Percentiles rank a stretch among this genome's conserved stretches.
These are phyloP conservation scores for Hipparchia semele DNA, from an alignment of 2,888 invertebrate species.

Conservation along the genomic window DNA sequence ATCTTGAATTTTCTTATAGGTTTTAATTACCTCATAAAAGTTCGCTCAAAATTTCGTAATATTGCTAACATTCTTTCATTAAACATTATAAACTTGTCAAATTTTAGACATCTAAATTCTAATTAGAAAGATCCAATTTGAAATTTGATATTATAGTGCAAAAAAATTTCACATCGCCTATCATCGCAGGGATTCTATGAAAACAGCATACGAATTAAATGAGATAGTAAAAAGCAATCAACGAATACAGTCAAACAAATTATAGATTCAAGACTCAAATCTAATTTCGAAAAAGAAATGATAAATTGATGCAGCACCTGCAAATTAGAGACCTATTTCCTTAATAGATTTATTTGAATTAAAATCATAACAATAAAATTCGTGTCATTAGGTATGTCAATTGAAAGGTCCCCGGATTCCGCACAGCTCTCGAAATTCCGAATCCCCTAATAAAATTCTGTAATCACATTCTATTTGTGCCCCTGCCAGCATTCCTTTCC, in stretches of 20 bases:
- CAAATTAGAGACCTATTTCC: background rate
- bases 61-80: background rate
- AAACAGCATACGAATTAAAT: too few species aligned
- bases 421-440: constrained; percentile 51
- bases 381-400: constrained; percentile 42
- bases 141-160: too few species aligned
- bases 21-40: too few species aligned
- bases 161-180: too few species aligned
- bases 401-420: constrained; percentile 54
- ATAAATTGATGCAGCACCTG: background rate
- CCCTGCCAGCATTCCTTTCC: constrained; percentile 42
- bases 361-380: constrained; percentile 18
- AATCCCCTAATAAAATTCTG: constrained; percentile 50
- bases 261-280: too few species aligned
- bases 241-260: background rate
- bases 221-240: too few species aligned
- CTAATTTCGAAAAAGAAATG: background rate
- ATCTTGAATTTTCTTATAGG: background rate
- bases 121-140: too few species aligned
- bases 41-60: too few species aligned
- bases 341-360: constrained; percentile 11
- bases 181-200: too few species aligned
- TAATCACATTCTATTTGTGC: constrained; percentile 42
- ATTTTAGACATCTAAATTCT: too few species aligned
- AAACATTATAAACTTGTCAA: too few species aligned